These are phyloP conservation scores for Phrixothrix hirtus DNA, from an alignment of 2,888 invertebrate genomes.

Conservation along the genomic window DNA sequence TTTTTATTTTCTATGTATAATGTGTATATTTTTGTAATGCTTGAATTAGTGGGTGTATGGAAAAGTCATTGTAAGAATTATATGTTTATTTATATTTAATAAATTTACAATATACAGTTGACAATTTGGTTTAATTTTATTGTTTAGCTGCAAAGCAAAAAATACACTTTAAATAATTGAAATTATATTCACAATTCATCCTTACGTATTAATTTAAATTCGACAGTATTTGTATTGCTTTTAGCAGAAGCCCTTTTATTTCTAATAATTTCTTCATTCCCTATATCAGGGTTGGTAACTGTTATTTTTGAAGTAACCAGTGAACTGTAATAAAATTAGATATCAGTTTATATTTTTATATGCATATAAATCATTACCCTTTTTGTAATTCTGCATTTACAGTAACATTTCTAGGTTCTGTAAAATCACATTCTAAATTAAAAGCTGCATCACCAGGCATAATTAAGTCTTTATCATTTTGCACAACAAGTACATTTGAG, in stretches of 20 bases:
- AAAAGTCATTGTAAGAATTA: slow-evolving; percentile 8
- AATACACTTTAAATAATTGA: not conserved
- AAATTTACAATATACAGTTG: slow-evolving; percentile 15
- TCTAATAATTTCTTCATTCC: slow-evolving; percentile 41
- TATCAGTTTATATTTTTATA: not conserved
- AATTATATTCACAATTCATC: slow-evolving; percentile 26
- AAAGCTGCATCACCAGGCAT: slow-evolving; percentile 70
- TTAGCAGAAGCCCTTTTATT: slow-evolving; percentile 36
- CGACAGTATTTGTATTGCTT: slow-evolving; percentile 38
- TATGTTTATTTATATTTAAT: slow-evolving; percentile 15
- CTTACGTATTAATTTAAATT: slow-evolving; percentile 37
- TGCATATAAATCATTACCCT: slow-evolving; percentile 1
- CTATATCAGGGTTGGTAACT: slow-evolving; percentile 61
- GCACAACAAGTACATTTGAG: slow-evolving; percentile 65
- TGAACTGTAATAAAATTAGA: slow-evolving; percentile 7
- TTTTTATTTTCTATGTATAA: not conserved
- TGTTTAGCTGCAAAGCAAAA: slow-evolving; percentile 10
- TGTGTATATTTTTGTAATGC: not conserved
- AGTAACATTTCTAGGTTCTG: slow-evolving; percentile 59
- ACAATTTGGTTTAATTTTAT: not conserved
- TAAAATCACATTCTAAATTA: slow-evolving; percentile 66
- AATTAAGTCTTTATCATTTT: slow-evolving; percentile 68
- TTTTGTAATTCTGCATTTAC: slow-evolving; percentile 42
- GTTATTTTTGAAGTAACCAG: slow-evolving; percentile 57
- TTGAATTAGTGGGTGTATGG: not conserved